Conservation (phyloP, 2,888 invertebrate species). For the Cosmia trapezina region DNA sequence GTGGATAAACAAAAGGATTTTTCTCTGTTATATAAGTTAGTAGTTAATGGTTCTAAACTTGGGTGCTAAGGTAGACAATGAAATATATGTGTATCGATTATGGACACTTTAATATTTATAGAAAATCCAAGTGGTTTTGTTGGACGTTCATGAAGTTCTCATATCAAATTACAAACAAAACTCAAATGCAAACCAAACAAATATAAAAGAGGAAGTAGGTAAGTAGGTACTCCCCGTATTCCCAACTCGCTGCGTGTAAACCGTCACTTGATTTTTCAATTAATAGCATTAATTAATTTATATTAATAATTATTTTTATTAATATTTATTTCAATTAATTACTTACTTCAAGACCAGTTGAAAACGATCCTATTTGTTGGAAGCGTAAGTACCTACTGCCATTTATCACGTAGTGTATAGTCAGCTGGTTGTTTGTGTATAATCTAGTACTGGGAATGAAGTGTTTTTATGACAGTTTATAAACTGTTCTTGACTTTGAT, state of each 20-base stretch:
- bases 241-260: slow-evolving; percentile 28
- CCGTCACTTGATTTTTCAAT: slow-evolving; percentile 63
- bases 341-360: slow-evolving; percentile 52
- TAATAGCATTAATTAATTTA: no score
- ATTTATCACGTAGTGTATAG: slow-evolving; percentile 40
- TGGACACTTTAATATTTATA: background rate
- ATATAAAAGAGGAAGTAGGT: slow-evolving; percentile 25
- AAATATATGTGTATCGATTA: background rate
- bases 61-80: background rate
- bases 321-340: no score
- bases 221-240: background rate
- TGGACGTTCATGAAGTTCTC: background rate
- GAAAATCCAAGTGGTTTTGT: background rate
- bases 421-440: slow-evolving; percentile 39
- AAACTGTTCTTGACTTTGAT: slow-evolving; percentile 28
- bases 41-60: background rate
- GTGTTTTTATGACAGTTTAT: slow-evolving; percentile 37
- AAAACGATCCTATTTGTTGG: slow-evolving; percentile 58
- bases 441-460: slow-evolving; percentile 17
- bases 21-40: no score
- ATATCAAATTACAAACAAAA: slow-evolving; percentile 30
- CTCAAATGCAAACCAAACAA: slow-evolving; percentile 13
- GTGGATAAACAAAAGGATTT: background rate
- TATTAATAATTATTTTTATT: no score
- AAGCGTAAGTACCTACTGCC: background rate